A percentile compares a stretch with the other conserved stretches of the same genome.
Conservation (phyloP, 2,888 invertebrate species). For the Molanna angustata region DNA sequence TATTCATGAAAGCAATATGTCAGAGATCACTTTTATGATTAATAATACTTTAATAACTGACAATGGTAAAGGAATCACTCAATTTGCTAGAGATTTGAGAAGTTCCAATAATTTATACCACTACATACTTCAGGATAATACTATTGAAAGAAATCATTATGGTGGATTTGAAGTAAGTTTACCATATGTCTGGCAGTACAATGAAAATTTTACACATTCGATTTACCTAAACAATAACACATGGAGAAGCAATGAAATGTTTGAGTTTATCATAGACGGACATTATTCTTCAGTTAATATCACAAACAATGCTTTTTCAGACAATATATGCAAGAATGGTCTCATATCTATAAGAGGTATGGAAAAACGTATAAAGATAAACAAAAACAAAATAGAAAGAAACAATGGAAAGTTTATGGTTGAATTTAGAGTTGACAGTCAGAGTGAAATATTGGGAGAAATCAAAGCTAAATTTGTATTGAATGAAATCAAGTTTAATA, state of each 20-base stretch:
- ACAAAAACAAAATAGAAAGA: conserved; percentile 72
- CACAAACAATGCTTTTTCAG: conserved; percentile 77
- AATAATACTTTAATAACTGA: conserved; percentile 81
- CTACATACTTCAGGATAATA: conserved; percentile 84
- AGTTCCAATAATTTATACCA: conserved; percentile 97
- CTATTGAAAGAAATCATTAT: conserved; percentile 77
- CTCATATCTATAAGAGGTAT: conserved; percentile 84
- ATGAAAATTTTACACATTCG: conserved; percentile 91
- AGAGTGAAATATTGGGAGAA: conserved; percentile 87
- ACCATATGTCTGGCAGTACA: conserved; percentile 94
- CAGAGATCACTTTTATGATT: conserved; percentile 86
- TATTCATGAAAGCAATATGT: conserved; percentile 79
- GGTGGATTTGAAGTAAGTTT: conserved; percentile 87
- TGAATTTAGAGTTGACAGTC: conserved; percentile 85
- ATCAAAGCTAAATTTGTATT: conserved; percentile 75
- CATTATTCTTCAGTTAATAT: conserved; percentile 91
- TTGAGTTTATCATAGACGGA: conserved; percentile 83
- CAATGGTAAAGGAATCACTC: conserved; percentile 84
- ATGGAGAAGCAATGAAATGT: conserved; percentile 82
- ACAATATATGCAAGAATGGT: conserved; percentile 80
- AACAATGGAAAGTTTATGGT: conserved; percentile 83
- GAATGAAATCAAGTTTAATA: conserved; percentile 76
- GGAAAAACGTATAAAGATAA: conserved; percentile 91
- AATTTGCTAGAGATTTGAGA: conserved; percentile 89
- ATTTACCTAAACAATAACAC: conserved; percentile 84